These are phyloP conservation scores for Varanus komodoensis DNA, from an alignment of 2,113 vertebrate species.

Conservation along the genomic window DNA sequence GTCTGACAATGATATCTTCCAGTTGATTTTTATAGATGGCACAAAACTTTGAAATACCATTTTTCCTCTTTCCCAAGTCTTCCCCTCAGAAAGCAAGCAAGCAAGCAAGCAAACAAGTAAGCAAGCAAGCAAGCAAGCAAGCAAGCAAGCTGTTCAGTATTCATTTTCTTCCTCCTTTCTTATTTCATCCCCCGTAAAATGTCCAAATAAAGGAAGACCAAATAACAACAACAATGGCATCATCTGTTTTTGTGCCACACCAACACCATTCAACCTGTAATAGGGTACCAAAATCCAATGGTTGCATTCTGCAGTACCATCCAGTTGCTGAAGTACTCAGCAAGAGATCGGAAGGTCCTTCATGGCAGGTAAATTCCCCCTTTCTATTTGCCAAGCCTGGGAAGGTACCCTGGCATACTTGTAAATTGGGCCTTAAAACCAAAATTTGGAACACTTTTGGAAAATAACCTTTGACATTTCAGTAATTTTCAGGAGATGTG, in stretches of 20 bases:
- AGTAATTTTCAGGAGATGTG: neutral
- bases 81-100: neutral
- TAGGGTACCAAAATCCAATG: neutral
- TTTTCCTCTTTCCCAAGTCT: slow-evolving; percentile 27
- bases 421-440: neutral
- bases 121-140: no score
- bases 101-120: no score
- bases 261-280: neutral
- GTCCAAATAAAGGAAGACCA: neutral
- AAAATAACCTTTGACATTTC: neutral
- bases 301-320: neutral
- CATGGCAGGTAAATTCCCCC: neutral
- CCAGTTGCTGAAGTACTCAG: neutral
- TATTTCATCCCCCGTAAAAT: slow-evolving; percentile 19
- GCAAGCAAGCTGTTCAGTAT: neutral
- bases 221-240: neutral
- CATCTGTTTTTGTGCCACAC: neutral
- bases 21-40: slow-evolving; percentile 53
- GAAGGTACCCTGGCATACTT: no score
- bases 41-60: slow-evolving; percentile 22
- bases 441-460: neutral
- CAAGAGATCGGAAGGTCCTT: neutral
- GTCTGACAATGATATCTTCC: slow-evolving; percentile 47
- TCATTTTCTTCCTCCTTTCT: neutral
- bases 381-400: neutral